Evolutionary conservation across 2,797 vertebrate genomes (phyloP).

Genomic region (Helicolenus hilgendorfi): DNA sequence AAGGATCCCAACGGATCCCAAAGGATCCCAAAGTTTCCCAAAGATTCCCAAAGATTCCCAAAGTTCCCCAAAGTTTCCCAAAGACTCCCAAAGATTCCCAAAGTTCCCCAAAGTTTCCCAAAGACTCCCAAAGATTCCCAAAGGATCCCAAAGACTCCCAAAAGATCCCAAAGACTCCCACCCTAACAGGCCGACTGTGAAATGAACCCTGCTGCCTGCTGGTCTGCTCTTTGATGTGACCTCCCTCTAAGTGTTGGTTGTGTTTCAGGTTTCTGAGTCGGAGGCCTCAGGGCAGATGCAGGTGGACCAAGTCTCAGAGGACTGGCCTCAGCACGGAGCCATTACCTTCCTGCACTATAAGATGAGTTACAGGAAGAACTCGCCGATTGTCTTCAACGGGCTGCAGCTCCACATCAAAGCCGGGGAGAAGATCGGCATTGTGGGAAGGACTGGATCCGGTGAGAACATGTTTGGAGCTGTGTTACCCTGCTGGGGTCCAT

Average conservation of each 20-base stretch:
- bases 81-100: not conserved
- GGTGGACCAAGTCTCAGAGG: conserved; percentile 46
- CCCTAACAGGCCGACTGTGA: too few species aligned
- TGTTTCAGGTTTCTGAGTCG: not conserved
- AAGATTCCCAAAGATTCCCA: not conserved
- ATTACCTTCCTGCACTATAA: conserved; percentile 86
- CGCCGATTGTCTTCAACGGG: conserved; percentile 79
- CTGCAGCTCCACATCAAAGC: conserved; percentile 79
- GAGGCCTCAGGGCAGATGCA: not conserved
- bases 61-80: not conserved
- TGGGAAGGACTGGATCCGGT: conserved; percentile 88
- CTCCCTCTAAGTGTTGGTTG: not conserved
- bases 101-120: too few species aligned
- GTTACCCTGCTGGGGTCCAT: too few species aligned
- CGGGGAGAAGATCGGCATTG: conserved; percentile 85
- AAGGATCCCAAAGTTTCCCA: not conserved
- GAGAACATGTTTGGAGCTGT: conserved; percentile 15
- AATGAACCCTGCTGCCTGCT: not conserved
- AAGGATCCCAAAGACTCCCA: too few species aligned
- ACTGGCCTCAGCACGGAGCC: conserved; percentile 81
- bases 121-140: too few species aligned
- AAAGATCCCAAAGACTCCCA: not conserved
- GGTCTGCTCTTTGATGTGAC: not conserved
- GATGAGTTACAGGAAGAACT: conserved; percentile 87
- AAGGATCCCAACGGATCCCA: not conserved